phyloP scores from a whole-genome alignment of 2,888 invertebrate genomes.

The Brachyptera risi region DNA sequence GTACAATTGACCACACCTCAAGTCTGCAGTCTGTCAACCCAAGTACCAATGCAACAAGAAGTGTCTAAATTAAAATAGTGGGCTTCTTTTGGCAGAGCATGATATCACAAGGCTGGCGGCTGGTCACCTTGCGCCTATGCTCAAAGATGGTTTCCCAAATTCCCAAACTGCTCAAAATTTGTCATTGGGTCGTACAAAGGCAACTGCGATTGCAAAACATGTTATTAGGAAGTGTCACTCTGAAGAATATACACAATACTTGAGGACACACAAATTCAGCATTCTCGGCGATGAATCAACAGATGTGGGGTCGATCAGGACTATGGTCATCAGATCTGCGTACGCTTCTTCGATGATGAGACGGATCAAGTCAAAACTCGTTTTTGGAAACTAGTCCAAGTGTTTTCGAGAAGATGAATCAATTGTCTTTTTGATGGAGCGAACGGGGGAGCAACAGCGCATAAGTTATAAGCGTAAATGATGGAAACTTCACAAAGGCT shows the following conservation, averaged over 20 bases:
- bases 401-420: no score
- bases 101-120: slow-evolving; percentile 35
- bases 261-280: no score
- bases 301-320: no score
- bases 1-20: background rate
- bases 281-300: no score
- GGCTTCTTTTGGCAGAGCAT: slow-evolving; percentile 37
- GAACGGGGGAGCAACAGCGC: no score
- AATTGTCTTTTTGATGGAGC: no score
- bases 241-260: slow-evolving; percentile 19
- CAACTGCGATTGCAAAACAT: slow-evolving; percentile 13
- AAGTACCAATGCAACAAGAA: slow-evolving; percentile 30
- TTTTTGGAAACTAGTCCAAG: no score
- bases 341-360: no score
- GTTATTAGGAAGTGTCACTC: slow-evolving; percentile 15
- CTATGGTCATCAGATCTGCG: no score
- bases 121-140: slow-evolving; percentile 18
- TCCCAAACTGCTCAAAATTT: no score
- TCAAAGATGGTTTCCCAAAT: no score
- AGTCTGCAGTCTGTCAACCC: background rate
- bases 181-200: slow-evolving; percentile 20
- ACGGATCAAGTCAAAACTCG: no score
- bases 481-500: slow-evolving; percentile 8
- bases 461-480: slow-evolving; percentile 10
- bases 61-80: slow-evolving; percentile 19